These are phyloP conservation scores for Papilio gigon DNA, from an alignment of 2,888 invertebrate species.

Conservation along the genomic window DNA sequence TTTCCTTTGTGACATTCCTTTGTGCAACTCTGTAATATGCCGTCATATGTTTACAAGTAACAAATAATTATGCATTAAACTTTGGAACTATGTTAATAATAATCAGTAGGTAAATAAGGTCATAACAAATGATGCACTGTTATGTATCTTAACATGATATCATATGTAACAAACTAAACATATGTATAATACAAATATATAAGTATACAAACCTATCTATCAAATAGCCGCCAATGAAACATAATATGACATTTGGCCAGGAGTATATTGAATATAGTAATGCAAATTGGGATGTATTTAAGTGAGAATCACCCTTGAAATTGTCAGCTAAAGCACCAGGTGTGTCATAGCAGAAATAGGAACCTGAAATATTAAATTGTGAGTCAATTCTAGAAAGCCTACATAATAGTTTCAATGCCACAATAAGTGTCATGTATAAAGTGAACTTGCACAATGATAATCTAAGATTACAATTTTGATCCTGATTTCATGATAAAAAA, in stretches of 20 bases:
- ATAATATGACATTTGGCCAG: constrained; percentile 98
- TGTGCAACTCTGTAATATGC: background rate
- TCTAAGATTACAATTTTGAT: too few species aligned
- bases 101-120: constrained; percentile 35
- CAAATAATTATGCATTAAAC: constrained; percentile 4
- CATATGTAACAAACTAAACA: constrained; percentile 3
- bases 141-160: constrained; percentile 33
- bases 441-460: too few species aligned
- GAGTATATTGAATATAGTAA: constrained; percentile 96
- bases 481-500: too few species aligned
- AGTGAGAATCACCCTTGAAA: constrained; percentile 89
- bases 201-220: constrained; percentile 87
- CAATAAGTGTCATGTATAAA: too few species aligned
- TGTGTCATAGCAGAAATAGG: constrained; percentile 98
- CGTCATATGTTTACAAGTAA: background rate
- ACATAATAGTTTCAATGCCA: too few species aligned
- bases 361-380: constrained; percentile 84
- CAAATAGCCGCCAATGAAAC: constrained; percentile 97
- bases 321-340: constrained; percentile 96
- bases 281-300: constrained; percentile 92
- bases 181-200: constrained; percentile 20
- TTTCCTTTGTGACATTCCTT: background rate
- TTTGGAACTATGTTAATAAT: constrained; percentile 14
- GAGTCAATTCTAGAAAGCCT: too few species aligned
- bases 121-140: constrained; percentile 26